Evolutionary conservation across 1,140 invertebrate genomes (phyloP).

Genomic region (Drosophila pallidifrons): DNA sequence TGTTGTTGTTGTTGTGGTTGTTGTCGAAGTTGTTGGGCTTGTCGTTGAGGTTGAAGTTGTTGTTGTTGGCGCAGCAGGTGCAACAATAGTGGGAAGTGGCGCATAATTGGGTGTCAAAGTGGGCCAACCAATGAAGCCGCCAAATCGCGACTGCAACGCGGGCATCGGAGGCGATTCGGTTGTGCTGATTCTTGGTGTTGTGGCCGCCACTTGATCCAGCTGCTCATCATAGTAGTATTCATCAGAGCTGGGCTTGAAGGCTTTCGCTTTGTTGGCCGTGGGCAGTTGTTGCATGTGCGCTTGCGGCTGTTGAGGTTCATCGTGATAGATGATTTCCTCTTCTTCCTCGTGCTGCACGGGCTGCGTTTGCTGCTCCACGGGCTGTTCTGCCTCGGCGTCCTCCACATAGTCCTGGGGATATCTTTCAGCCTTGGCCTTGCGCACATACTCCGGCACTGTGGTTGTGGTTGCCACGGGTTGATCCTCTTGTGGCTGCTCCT

Average conservation of each 20-base stretch:
- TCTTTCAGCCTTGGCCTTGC: constrained; percentile 69
- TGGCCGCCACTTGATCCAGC: constrained; percentile 13
- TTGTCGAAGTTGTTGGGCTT: constrained; percentile 9
- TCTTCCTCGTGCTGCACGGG: constrained; percentile 35
- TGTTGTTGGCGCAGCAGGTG: constrained; percentile 11
- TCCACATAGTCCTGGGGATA: constrained; percentile 64
- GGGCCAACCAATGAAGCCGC: constrained; percentile 53
- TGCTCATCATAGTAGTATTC: constrained; percentile 70
- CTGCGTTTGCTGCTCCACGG: constrained; percentile 40
- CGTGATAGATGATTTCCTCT: constrained; percentile 43
- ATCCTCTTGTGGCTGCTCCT: constrained; percentile 28
- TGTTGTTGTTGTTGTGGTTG: constrained; percentile 49
- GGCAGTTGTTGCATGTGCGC: constrained; percentile 60
- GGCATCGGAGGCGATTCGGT: constrained; percentile 38
- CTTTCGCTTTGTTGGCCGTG: constrained; percentile 28
- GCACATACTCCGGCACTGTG: constrained; percentile 74
- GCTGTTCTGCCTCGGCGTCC: neutral
- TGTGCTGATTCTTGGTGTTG: neutral
- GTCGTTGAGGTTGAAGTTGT: constrained; percentile 45
- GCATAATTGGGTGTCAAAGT: constrained; percentile 17
- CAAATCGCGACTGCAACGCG: constrained; percentile 50
- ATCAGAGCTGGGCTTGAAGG: constrained; percentile 50
- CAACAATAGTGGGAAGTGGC: constrained; percentile 16
- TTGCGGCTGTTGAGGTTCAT: constrained; percentile 54
- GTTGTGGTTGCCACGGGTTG: constrained; percentile 33